These are phyloP conservation scores for Papilio protenor DNA, from an alignment of 2,888 invertebrate species.

Conservation along the genomic window DNA sequence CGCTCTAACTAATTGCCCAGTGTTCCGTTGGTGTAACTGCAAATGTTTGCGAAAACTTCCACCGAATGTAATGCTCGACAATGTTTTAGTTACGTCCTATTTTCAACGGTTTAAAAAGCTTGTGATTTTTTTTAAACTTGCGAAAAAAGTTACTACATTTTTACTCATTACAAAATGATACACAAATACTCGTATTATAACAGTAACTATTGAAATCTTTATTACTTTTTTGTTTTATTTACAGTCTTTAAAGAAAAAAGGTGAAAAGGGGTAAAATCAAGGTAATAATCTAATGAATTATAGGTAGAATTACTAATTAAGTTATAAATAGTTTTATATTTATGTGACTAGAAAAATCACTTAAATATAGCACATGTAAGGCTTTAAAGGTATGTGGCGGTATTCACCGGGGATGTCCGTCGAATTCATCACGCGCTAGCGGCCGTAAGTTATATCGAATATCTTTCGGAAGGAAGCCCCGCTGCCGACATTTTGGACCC, in stretches of 20 bases:
- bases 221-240: not conserved
- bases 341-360: not conserved
- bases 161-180: not conserved
- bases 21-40: conserved; percentile 12
- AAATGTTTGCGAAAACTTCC: conserved; percentile 14
- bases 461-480: conserved; percentile 41
- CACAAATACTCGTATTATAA: not conserved
- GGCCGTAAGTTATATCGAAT: conserved; percentile 41
- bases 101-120: not conserved
- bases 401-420: conserved; percentile 30
- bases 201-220: not conserved
- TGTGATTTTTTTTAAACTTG: not conserved
- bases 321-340: too few species aligned
- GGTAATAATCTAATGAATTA: too few species aligned
- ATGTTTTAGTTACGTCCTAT: conserved; percentile 11
- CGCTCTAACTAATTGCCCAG: conserved; percentile 21
- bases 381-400: conserved; percentile 5
- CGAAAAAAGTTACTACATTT: not conserved
- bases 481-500: conserved; percentile 37
- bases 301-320: too few species aligned
- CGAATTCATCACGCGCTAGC: conserved; percentile 33
- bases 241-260: too few species aligned
- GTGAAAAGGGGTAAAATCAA: too few species aligned
- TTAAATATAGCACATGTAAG: conserved; percentile 3
- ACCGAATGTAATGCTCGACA: conserved; percentile 18